phyloP scores from a whole-genome alignment of 2,113 vertebrate genomes.

The Illadopsis cleaveri region DNA sequence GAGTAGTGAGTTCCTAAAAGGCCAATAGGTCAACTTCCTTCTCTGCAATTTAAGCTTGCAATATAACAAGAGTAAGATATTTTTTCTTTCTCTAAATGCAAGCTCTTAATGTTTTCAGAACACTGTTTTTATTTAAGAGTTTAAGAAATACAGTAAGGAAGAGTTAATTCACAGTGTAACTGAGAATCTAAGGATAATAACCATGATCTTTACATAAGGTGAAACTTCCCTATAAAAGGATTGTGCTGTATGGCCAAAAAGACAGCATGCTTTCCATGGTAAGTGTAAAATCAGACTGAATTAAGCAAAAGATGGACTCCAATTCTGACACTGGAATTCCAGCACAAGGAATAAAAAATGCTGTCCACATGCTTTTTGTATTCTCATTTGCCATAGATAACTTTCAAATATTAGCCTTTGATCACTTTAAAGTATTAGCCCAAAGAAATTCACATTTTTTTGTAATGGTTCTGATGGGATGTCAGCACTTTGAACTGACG shows the following conservation, averaged over 20 bases:
- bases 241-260: neutral
- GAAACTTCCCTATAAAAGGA: neutral
- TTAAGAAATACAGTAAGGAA: neutral
- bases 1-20: neutral
- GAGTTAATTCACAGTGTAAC: neutral
- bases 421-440: neutral
- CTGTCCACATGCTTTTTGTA: neutral
- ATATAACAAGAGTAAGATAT: neutral
- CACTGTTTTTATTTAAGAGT: neutral
- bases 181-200: neutral
- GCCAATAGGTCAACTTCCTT: neutral
- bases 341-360: neutral
- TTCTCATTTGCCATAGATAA: neutral
- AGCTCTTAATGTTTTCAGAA: neutral
- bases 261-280: fast-evolving
- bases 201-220: neutral
- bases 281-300: neutral
- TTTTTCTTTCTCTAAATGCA: neutral
- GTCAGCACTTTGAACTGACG: neutral
- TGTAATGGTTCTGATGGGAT: neutral
- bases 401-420: neutral
- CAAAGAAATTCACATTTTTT: neutral
- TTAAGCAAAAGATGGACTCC: neutral
- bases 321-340: neutral
- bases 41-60: neutral